A percentile compares a stretch with the other conserved stretches of the same genome.
Conservation (phyloP, 2,888 invertebrate genomes). For the Leucoma salicis region DNA sequence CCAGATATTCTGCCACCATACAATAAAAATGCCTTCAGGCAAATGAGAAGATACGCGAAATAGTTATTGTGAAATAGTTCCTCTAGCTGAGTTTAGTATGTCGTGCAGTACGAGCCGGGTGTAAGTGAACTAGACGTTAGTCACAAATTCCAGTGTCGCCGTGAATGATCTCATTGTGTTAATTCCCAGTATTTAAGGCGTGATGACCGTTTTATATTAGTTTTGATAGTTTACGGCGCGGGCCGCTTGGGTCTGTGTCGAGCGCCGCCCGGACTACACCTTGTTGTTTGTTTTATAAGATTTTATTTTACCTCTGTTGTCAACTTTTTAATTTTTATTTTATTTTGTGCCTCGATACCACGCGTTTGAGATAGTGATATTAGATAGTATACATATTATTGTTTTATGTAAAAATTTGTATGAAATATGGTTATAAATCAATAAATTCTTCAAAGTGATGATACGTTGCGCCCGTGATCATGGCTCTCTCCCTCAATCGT, state of each 20-base stretch:
- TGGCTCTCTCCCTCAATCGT: too few relatives aligned
- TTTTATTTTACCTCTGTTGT: constrained; percentile 75
- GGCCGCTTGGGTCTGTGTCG: too few relatives aligned
- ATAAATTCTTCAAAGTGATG: constrained; percentile 11
- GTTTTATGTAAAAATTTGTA: constrained; percentile 44
- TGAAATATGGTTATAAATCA: constrained; percentile 13
- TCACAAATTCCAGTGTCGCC: constrained; percentile 48
- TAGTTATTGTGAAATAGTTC: background rate
- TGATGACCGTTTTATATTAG: constrained; percentile 31
- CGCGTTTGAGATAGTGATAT: constrained; percentile 67
- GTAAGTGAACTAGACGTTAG: constrained; percentile 20
- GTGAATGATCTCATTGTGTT: constrained; percentile 55
- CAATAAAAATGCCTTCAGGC: too few relatives aligned
- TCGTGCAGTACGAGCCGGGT: background rate
- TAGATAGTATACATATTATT: constrained; percentile 66
- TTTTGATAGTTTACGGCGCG: constrained; percentile 20
- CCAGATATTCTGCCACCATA: too few relatives aligned
- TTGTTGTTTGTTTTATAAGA: constrained; percentile 68
- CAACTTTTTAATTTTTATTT: constrained; percentile 60
- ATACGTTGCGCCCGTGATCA: background rate
- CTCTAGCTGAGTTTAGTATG: background rate
- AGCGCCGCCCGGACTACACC: too few relatives aligned
- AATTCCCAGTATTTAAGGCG: constrained; percentile 44
- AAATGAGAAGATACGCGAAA: background rate
- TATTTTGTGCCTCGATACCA: constrained; percentile 66